A percentile compares a stretch with the other conserved stretches of the same genome.
Conservation (phyloP, 2,797 vertebrate species). For the Coregonus ussuriensis region DNA sequence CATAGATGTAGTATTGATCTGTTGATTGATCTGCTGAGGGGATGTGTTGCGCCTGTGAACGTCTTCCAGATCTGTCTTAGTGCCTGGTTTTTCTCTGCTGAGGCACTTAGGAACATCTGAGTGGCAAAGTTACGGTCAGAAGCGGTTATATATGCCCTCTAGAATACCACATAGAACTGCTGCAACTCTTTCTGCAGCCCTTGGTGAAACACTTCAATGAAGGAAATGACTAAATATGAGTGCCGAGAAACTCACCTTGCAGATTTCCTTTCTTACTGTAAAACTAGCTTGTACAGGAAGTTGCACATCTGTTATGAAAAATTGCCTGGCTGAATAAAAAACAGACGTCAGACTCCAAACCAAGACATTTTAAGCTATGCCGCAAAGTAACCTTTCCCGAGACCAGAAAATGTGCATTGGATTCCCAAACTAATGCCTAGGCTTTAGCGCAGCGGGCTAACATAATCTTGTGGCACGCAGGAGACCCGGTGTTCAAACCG, state of each 20-base stretch:
- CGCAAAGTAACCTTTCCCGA: no score
- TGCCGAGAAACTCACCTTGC: neutral
- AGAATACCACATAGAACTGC: neutral
- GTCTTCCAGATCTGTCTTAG: neutral
- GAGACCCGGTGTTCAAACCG: no score
- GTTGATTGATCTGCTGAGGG: neutral
- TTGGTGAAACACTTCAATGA: neutral
- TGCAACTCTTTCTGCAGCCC: neutral
- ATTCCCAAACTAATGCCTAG: no score
- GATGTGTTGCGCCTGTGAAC: no score
- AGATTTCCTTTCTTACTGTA: neutral
- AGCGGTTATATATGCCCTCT: neutral
- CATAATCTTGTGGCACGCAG: no score
- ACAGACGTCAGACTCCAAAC: no score
- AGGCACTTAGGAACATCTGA: neutral
- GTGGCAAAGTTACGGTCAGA: neutral
- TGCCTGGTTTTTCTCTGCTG: neutral
- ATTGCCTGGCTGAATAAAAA: no score
- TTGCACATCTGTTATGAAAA: neutral
- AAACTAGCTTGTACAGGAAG: neutral
- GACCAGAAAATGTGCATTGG: no score
- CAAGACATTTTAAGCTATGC: no score
- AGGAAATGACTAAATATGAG: constrained; percentile 1
- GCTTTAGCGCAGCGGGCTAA: no score
- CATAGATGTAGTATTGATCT: constrained; percentile 14